phyloP scores from a whole-genome alignment of 2,113 vertebrate genomes.

The Pampusana beccarii region DNA sequence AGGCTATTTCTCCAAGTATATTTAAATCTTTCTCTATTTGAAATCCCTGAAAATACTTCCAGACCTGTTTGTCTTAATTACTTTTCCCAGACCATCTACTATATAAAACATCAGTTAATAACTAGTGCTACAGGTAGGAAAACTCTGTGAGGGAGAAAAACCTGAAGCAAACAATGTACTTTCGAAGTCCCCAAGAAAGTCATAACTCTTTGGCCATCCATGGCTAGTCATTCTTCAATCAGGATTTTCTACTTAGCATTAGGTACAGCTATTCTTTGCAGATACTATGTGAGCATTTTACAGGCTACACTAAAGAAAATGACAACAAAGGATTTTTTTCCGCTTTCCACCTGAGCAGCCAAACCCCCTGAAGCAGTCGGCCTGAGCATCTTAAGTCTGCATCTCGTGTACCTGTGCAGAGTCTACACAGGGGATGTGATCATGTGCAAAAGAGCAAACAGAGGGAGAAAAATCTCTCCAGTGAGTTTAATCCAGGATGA shows the following conservation, averaged over 20 bases:
- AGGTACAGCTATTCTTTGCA: background rate
- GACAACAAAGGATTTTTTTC: background rate
- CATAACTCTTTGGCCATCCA: background rate
- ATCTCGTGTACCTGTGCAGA: rapidly evolving
- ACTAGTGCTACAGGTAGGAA: background rate
- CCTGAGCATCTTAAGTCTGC: background rate
- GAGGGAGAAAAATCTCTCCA: background rate
- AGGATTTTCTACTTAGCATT: background rate
- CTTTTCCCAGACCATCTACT: background rate
- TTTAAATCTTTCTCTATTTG: background rate
- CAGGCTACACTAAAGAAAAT: background rate
- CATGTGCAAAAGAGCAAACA: background rate
- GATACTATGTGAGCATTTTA: background rate
- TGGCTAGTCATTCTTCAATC: background rate
- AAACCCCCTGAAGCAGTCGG: rapidly evolving
- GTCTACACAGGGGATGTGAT: background rate
- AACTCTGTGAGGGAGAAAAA: background rate
- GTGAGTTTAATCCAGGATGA: background rate
- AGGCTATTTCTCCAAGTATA: background rate
- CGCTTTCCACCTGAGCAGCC: background rate
- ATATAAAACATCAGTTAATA: background rate
- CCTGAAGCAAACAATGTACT: background rate
- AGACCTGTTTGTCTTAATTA: background rate
- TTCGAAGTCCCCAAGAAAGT: background rate
- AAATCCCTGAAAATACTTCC: background rate